Percentiles rank a stretch among this genome's conserved stretches.
Evolutionary conservation across 2,888 invertebrate species (phyloP).

Genomic region (Sceliomorpha sp.): DNA sequence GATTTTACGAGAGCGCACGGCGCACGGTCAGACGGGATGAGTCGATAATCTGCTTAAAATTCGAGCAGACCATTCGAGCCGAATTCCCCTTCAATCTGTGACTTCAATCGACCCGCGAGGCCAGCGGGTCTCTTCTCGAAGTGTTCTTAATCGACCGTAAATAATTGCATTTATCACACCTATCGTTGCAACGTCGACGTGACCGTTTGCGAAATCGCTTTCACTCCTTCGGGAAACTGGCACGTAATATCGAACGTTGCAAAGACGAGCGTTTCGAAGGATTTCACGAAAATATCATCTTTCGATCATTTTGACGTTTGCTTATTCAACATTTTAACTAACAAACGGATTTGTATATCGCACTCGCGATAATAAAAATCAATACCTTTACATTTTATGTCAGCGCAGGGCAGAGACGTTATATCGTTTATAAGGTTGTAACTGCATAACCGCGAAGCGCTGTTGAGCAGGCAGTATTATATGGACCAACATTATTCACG

Average conservation of each 20-base stretch:
- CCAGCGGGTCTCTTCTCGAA: constrained; percentile 56
- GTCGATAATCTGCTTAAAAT: constrained; percentile 76
- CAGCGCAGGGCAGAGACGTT: constrained; percentile 23
- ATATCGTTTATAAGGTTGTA: constrained; percentile 36
- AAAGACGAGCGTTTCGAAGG: constrained; percentile 46
- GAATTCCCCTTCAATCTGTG: constrained; percentile 63
- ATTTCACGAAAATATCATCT: constrained; percentile 45
- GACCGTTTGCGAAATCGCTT: constrained; percentile 67
- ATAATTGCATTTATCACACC: constrained; percentile 80
- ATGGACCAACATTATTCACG: constrained; percentile 30
- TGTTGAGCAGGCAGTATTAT: constrained; percentile 44
- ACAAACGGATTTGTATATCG: too few relatives aligned
- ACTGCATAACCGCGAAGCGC: constrained; percentile 48
- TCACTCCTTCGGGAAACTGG: constrained; percentile 69
- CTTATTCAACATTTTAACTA: too few relatives aligned
- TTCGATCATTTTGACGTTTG: constrained; percentile 1
- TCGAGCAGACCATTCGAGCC: constrained; percentile 68
- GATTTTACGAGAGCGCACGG: constrained; percentile 62
- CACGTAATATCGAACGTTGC: constrained; percentile 55
- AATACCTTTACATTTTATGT: constrained; percentile 25
- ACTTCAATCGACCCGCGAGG: constrained; percentile 67
- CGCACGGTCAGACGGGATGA: constrained; percentile 44
- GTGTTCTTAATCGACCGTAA: constrained; percentile 79
- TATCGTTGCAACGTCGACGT: constrained; percentile 70
- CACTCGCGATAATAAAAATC: constrained; percentile 38